Conservation (phyloP, 2,888 invertebrate species). For the Netelia inedita region DNA sequence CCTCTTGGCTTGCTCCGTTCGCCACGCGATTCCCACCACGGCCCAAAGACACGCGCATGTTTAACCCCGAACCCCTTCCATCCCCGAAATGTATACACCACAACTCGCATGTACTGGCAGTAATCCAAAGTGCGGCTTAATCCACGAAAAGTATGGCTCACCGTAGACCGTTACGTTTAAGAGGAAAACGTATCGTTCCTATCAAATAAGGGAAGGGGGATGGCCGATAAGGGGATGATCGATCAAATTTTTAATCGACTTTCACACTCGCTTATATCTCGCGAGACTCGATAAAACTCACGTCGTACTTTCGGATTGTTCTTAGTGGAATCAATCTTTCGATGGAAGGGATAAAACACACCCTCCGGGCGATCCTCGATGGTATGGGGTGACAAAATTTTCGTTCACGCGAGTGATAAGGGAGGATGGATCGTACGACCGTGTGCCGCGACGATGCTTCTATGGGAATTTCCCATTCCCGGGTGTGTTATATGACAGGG, state of each 20-base stretch:
- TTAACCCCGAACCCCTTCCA: too few relatives aligned
- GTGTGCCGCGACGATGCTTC: not conserved
- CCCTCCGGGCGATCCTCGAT: not conserved
- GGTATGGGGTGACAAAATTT: slow-evolving; percentile 50
- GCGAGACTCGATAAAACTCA: not conserved
- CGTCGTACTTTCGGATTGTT: not conserved
- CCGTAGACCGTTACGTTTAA: not conserved
- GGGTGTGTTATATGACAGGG: not conserved
- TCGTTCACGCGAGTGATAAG: slow-evolving; percentile 22
- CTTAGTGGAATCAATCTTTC: slow-evolving; percentile 12
- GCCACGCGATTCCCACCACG: slow-evolving; percentile 13
- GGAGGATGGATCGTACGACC: slow-evolving; percentile 47
- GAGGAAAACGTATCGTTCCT: not conserved
- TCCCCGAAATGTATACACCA: slow-evolving; percentile 17
- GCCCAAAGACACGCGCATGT: not conserved
- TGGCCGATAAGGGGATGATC: not conserved
- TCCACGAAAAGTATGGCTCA: slow-evolving; percentile 46
- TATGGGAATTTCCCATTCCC: not conserved
- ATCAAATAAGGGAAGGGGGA: not conserved
- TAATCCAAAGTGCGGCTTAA: slow-evolving; percentile 66
- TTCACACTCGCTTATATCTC: not conserved
- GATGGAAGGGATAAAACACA: not conserved
- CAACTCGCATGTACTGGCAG: slow-evolving; percentile 61
- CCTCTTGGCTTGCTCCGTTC: slow-evolving; percentile 30
- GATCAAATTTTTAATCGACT: slow-evolving; percentile 12